Evolutionary conservation across 2,888 invertebrate genomes (phyloP).

Genomic region (Empis stercorea): DNA sequence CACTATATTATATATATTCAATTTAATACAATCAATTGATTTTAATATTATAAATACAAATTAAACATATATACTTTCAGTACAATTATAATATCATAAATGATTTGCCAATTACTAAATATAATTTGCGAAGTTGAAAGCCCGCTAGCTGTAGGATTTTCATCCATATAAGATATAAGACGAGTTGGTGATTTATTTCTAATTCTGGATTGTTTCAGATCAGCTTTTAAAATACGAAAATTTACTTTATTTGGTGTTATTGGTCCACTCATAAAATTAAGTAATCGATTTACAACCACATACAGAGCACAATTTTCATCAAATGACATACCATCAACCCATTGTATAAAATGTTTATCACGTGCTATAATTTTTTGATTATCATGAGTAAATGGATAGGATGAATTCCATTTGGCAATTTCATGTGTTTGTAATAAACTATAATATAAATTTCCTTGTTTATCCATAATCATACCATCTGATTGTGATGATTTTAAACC

Average conservation of each 20-base stretch:
- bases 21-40: too few species aligned
- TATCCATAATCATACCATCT: constrained; percentile 65
- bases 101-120: too few species aligned
- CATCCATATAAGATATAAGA: too few species aligned
- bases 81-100: too few species aligned
- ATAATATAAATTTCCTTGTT: constrained; percentile 53
- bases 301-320: constrained; percentile 52
- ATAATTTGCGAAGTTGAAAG: too few species aligned
- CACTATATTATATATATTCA: too few species aligned
- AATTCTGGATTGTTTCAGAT: too few species aligned
- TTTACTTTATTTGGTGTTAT: constrained; percentile 48
- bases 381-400: constrained; percentile 39
- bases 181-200: too few species aligned
- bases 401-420: constrained; percentile 57
- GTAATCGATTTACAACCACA: constrained; percentile 53
- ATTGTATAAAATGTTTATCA: constrained; percentile 54
- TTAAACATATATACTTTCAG: too few species aligned
- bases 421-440: constrained; percentile 55
- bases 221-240: constrained; percentile 51
- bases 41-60: too few species aligned
- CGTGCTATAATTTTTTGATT: constrained; percentile 52
- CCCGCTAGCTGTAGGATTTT: constrained; percentile 15
- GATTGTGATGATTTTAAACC: constrained; percentile 54
- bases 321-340: constrained; percentile 52
- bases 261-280: constrained; percentile 49